Evolutionary conservation across 2,888 invertebrate genomes (phyloP).

Genomic region (Drosophila monieri): DNA sequence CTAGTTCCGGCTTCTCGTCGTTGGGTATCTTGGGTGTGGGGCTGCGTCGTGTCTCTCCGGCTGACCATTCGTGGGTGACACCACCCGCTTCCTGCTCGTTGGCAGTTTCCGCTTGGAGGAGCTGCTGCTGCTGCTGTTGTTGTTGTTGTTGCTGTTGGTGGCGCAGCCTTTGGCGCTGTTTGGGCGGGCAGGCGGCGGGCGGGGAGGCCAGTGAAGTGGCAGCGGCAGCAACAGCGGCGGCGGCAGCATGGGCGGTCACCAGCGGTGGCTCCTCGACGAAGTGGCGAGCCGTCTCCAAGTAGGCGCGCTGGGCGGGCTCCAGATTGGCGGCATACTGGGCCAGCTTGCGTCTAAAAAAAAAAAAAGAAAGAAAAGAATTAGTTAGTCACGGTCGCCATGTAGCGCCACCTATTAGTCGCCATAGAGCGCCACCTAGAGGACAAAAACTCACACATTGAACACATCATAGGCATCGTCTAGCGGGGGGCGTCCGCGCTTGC

Average conservation of each 20-base stretch:
- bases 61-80: constrained; percentile 55
- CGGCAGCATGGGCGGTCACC: constrained; percentile 1
- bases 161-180: constrained; percentile 70
- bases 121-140: constrained; percentile 46
- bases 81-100: constrained; percentile 31
- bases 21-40: constrained; percentile 26
- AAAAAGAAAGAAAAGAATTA: not conserved
- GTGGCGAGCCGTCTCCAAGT: constrained; percentile 69
- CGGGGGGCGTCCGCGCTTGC: constrained; percentile 88
- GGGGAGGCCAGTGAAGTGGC: constrained; percentile 63
- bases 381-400: not conserved
- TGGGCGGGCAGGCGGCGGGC: constrained; percentile 70
- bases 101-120: constrained; percentile 15
- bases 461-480: constrained; percentile 86
- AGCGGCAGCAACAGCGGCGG: constrained; percentile 51
- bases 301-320: constrained; percentile 72
- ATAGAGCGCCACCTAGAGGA: too few relatives aligned
- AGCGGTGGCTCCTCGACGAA: constrained; percentile 66
- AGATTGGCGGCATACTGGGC: constrained; percentile 75
- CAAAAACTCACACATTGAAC: constrained; percentile 81
- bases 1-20: constrained; percentile 47
- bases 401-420: not conserved
- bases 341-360: constrained; percentile 61
- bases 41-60: constrained; percentile 14
- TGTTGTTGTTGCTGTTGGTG: constrained; percentile 57